These are phyloP conservation scores for Hafferia zeledoni DNA, from an alignment of 2,797 vertebrate genomes.

Conservation along the genomic window DNA sequence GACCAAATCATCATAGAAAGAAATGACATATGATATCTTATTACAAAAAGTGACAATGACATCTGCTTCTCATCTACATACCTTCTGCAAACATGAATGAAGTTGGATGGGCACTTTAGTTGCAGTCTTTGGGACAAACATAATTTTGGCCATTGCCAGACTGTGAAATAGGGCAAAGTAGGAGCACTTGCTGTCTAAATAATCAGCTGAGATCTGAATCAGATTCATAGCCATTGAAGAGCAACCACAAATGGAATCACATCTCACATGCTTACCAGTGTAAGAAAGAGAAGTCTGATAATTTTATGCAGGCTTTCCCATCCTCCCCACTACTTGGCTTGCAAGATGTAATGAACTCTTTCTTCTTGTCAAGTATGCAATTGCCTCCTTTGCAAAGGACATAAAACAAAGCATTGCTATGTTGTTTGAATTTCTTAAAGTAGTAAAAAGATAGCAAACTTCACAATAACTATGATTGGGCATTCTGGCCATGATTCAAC, in stretches of 20 bases:
- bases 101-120: neutral
- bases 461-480: slow-evolving; percentile 27
- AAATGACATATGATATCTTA: neutral
- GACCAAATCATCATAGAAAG: neutral
- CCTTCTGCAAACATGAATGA: neutral
- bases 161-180: neutral
- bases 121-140: neutral
- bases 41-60: neutral
- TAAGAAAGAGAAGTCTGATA: neutral
- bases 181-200: neutral
- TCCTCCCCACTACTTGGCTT: slow-evolving; percentile 40
- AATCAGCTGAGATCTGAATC: neutral
- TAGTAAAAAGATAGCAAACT: slow-evolving; percentile 57
- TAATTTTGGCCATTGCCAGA: neutral
- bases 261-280: neutral
- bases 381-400: slow-evolving; percentile 24
- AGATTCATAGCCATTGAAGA: neutral
- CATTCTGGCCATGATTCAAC: slow-evolving; percentile 52
- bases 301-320: slow-evolving; percentile 39
- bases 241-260: neutral
- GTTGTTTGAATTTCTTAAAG: slow-evolving; percentile 46
- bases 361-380: slow-evolving; percentile 24
- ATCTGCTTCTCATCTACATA: neutral
- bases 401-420: slow-evolving; percentile 52
- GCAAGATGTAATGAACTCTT: neutral